These are phyloP conservation scores for Mechanitis messenoides DNA, from an alignment of 2,888 invertebrate genomes.

Conservation along the genomic window DNA sequence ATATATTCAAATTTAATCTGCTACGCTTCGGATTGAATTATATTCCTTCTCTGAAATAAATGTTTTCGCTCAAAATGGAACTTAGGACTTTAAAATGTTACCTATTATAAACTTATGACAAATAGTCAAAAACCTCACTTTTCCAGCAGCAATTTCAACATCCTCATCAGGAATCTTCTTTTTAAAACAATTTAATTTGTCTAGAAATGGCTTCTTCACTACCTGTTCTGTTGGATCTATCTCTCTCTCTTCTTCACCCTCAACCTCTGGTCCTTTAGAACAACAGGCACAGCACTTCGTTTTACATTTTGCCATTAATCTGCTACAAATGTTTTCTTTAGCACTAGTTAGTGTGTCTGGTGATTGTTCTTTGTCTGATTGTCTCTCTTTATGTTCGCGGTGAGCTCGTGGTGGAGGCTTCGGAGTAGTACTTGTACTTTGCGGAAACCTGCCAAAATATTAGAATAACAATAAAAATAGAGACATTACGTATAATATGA, in stretches of 20 bases:
- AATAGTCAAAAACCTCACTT: constrained; percentile 43
- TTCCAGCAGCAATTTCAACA: constrained; percentile 62
- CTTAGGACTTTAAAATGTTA: too few relatives aligned
- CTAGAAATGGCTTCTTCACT: constrained; percentile 48
- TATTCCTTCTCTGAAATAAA: too few relatives aligned
- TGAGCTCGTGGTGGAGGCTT: constrained; percentile 61
- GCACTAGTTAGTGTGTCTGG: constrained; percentile 34
- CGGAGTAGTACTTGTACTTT: constrained; percentile 69
- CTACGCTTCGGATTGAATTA: too few relatives aligned
- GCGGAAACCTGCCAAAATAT: constrained; percentile 54
- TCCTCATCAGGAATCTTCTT: constrained; percentile 59
- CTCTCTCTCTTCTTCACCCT: constrained; percentile 33
- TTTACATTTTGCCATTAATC: constrained; percentile 63
- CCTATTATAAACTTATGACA: background rate
- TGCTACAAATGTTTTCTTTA: constrained; percentile 58
- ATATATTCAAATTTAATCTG: too few relatives aligned
- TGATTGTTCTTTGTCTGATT: constrained; percentile 26
- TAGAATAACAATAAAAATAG: too few relatives aligned
- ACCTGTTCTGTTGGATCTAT: constrained; percentile 33
- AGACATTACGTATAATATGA: too few relatives aligned
- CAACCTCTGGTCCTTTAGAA: constrained; percentile 48
- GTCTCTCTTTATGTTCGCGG: constrained; percentile 46
- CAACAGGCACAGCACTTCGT: constrained; percentile 71
- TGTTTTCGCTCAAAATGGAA: too few relatives aligned
- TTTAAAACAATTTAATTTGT: constrained; percentile 57